Conservation (phyloP, 2,113 vertebrate genomes). For the Rhabdornis inornatus region DNA sequence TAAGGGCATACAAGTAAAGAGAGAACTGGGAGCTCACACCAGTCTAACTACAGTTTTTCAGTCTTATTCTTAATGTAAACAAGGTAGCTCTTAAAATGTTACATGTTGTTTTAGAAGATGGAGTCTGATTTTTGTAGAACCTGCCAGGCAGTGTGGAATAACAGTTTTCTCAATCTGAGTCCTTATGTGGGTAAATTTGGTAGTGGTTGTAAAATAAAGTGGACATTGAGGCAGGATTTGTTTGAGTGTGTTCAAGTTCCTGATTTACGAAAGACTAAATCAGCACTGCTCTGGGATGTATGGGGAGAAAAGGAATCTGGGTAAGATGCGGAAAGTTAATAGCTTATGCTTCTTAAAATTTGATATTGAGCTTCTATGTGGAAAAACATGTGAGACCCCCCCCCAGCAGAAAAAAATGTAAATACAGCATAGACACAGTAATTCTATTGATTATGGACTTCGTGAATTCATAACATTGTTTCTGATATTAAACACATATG, state of each 20-base stretch:
- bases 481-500: not conserved
- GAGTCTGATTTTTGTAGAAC: not conserved
- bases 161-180: not conserved
- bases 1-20: not conserved
- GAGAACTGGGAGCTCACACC: not conserved
- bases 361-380: not conserved
- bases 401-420: not conserved
- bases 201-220: not conserved
- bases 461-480: not conserved
- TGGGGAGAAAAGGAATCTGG: not conserved
- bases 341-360: not conserved
- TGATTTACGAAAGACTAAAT: not conserved
- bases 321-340: not conserved
- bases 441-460: not conserved
- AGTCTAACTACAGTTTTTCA: not conserved
- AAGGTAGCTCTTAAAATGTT: not conserved
- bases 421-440: not conserved
- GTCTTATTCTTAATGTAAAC: not conserved
- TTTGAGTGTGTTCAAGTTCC: not conserved
- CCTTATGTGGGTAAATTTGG: not conserved
- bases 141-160: not conserved
- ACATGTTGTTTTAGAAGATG: not conserved
- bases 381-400: not conserved
- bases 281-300: not conserved
- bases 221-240: not conserved